Base-by-base conservation (phyloP, 2,113 vertebrate genomes). In the Hemibagrus wyckioides region DNA sequence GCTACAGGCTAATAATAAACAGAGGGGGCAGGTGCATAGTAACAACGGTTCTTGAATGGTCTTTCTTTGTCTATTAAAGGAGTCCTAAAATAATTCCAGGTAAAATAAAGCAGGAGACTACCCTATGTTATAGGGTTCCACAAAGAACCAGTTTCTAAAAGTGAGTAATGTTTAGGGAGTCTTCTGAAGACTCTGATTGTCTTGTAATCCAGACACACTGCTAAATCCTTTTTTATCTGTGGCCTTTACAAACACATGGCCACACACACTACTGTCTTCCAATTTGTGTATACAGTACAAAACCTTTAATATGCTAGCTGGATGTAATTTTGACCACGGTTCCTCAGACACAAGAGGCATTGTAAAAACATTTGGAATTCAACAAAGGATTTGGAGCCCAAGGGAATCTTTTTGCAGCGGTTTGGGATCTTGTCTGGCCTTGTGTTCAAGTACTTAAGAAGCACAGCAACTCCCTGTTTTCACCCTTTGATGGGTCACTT, bases 401-500 rank as follows among this genome's bases (percentile, higher is more conserved):
- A 83, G n/a, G 36, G 28, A 83, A 50, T 28, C 21, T 50, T 48
- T 83, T 83, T 5, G 44, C 28, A 67, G 17, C 15, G 44, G 59
- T 48, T 65, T 48, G 14, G 25, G 82, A 52, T 48, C n/a, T 52
- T 52, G 82, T 83, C 21, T 83, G 61, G 82, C n/a, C 9, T 50
- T 83, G 44, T 67, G 41, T 83, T 83, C 61, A 83, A 65, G 41
- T 17, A 48, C 28, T 39, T 82, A 44, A 83, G 44, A 36, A 52
- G 15, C 54, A 82, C 48, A 67, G 33, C 14, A 69, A 48, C 65
- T 77, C 36, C 81, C 19, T 63, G 81, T 80, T 88, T 85, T 85
- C 56, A 88, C 69, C 30, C 30, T 67, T 84, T 63, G 82, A 73
- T 85, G 84, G 67, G 79, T 69, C 83, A 80, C 59, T 85, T 82